Evolutionary conservation across 2,113 vertebrate species (phyloP).

Genomic region (Zosterops pallidus): DNA sequence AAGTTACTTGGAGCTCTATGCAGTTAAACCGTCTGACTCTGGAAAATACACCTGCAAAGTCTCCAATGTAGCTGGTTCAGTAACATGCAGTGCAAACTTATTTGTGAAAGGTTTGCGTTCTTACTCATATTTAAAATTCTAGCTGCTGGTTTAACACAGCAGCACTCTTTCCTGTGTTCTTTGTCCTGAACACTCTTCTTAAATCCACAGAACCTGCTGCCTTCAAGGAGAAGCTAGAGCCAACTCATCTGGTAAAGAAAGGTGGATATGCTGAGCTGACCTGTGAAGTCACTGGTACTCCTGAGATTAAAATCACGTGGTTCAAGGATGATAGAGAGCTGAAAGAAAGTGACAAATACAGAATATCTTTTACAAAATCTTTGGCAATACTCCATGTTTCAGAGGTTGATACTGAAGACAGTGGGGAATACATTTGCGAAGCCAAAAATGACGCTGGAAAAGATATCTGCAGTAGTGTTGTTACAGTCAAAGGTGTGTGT

Average conservation of each 20-base stretch:
- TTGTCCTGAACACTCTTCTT: constrained; percentile 63
- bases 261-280: constrained; percentile 79
- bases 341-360: constrained; percentile 80
- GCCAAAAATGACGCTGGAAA: constrained; percentile 93
- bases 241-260: constrained; percentile 82
- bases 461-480: constrained; percentile 86
- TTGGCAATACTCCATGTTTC: constrained; percentile 80
- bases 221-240: constrained; percentile 89
- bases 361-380: constrained; percentile 77
- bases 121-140: constrained; percentile 28
- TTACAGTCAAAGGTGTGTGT: constrained; percentile 95
- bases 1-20: constrained; percentile 89
- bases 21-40: constrained; percentile 87
- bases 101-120: constrained; percentile 94
- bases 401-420: constrained; percentile 79
- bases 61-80: constrained; percentile 88
- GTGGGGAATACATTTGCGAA: constrained; percentile 90
- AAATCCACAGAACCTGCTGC: constrained; percentile 87
- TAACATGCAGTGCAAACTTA: constrained; percentile 84
- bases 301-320: constrained; percentile 90
- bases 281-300: constrained; percentile 91
- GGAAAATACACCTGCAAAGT: constrained; percentile 91
- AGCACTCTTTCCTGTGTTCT: constrained; percentile 19
- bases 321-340: constrained; percentile 90
- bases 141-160: constrained; percentile 12